Percentiles rank a stretch among this genome's conserved stretches.
Conservation (phyloP, 1,140 invertebrate genomes). For the Drosophila willistoni region DNA sequence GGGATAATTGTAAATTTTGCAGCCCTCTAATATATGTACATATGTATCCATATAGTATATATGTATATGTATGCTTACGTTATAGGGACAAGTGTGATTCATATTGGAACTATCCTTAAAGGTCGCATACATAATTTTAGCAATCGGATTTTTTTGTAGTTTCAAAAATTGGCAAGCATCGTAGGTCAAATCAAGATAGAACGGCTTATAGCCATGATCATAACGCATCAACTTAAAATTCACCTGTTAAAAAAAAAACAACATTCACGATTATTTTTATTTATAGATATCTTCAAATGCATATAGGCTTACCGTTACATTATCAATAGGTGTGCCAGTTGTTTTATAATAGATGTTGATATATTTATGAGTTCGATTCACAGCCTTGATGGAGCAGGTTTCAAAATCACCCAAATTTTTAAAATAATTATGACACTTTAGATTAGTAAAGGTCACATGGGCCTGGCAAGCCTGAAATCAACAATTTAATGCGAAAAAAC, state of each 20-base stretch:
- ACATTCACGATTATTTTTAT: too few species aligned
- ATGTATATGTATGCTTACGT: constrained; percentile 25
- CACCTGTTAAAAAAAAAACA: not conserved
- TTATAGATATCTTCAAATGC: not conserved
- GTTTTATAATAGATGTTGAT: constrained; percentile 23
- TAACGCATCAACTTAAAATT: constrained; percentile 38
- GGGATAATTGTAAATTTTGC: too few species aligned
- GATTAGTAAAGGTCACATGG: constrained; percentile 54
- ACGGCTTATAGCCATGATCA: constrained; percentile 53
- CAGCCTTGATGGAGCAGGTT: constrained; percentile 49
- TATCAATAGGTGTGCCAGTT: constrained; percentile 9
- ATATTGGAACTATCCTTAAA: constrained; percentile 36
- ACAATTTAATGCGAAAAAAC: too few species aligned
- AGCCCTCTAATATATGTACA: not conserved
- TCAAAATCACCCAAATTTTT: not conserved
- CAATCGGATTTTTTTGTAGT: constrained; percentile 19
- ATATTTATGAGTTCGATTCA: constrained; percentile 62
- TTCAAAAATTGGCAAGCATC: constrained; percentile 45
- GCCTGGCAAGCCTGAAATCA: constrained; percentile 6
- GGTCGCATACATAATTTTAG: constrained; percentile 13
- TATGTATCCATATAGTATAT: too few species aligned
- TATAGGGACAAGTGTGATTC: constrained; percentile 56
- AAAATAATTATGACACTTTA: constrained; percentile 38
- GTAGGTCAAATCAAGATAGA: constrained; percentile 29
- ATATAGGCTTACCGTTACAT: constrained; percentile 34